These are phyloP conservation scores for Agriotes lineatus DNA, from an alignment of 2,888 invertebrate species.

Conservation along the genomic window DNA sequence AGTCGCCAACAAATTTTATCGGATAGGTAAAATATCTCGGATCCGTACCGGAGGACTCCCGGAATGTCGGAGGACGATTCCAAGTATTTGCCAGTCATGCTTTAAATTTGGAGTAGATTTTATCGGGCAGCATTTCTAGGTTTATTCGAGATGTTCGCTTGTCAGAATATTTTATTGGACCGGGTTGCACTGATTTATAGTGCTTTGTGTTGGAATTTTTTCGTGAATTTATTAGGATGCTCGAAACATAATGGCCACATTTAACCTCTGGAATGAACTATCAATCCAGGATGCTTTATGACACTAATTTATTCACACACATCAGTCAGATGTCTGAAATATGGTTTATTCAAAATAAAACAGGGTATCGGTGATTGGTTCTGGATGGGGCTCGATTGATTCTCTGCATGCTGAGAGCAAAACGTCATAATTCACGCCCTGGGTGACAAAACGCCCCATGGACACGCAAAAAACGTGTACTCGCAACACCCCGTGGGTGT, in stretches of 20 bases:
- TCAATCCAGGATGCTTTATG: constrained; percentile 58
- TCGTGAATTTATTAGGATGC: constrained; percentile 50
- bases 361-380: constrained; percentile 52
- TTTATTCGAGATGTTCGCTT: constrained; percentile 46
- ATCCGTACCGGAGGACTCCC: constrained; percentile 32
- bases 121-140: constrained; percentile 52
- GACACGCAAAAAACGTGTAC: constrained; percentile 8
- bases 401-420: constrained; percentile 36
- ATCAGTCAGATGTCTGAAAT: constrained; percentile 58
- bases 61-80: constrained; percentile 48
- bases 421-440: constrained; percentile 39
- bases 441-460: constrained; percentile 35
- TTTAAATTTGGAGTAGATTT: constrained; percentile 64
- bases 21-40: constrained; percentile 31
- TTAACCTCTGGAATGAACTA: constrained; percentile 58
- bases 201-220: constrained; percentile 47
- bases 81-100: constrained; percentile 62
- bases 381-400: constrained; percentile 37
- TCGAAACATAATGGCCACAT: constrained; percentile 54
- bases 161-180: constrained; percentile 50
- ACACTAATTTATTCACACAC: constrained; percentile 60
- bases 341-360: constrained; percentile 54
- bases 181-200: constrained; percentile 51
- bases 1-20: constrained; percentile 29
- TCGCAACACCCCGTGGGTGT: background rate